Evolutionary conservation across 2,797 vertebrate species (phyloP).

Genomic region (Orestias chungarensis): DNA sequence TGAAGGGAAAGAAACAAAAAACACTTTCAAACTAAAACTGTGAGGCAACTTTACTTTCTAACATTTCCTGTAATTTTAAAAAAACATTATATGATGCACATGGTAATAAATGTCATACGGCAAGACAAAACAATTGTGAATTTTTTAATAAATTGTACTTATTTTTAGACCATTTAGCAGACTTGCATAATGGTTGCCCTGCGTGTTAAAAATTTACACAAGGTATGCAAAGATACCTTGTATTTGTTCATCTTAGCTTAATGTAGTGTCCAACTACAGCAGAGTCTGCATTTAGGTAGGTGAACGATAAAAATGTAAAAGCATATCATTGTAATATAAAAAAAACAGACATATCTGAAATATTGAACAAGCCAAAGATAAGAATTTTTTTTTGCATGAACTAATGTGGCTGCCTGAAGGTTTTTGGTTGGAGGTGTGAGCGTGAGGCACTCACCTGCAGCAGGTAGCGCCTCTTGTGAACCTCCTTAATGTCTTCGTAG

Average conservation of each 20-base stretch:
- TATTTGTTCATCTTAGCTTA: background rate
- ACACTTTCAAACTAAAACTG: background rate
- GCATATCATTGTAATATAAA: background rate
- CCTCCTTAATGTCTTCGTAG: conserved; percentile 98
- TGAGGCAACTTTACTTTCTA: background rate
- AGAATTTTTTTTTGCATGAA: background rate
- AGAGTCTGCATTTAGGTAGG: background rate
- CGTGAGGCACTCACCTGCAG: conserved; percentile 85
- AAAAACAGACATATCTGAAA: background rate
- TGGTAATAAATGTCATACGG: background rate
- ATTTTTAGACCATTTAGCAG: background rate
- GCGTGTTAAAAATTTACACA: no score
- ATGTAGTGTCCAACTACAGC: background rate
- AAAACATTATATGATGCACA: background rate
- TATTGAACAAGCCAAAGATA: background rate
- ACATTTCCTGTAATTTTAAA: background rate
- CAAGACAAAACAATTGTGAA: no score
- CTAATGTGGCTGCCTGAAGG: background rate
- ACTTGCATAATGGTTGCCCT: no score
- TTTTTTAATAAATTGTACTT: no score
- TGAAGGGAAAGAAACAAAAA: conserved; percentile 59
- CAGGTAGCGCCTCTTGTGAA: conserved; percentile 97
- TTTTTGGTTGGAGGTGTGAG: background rate
- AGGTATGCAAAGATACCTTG: background rate
- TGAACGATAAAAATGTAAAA: background rate